Evolutionary conservation across 2,113 vertebrate genomes (phyloP).

Genomic region (Zosterops hypoxanthus): DNA sequence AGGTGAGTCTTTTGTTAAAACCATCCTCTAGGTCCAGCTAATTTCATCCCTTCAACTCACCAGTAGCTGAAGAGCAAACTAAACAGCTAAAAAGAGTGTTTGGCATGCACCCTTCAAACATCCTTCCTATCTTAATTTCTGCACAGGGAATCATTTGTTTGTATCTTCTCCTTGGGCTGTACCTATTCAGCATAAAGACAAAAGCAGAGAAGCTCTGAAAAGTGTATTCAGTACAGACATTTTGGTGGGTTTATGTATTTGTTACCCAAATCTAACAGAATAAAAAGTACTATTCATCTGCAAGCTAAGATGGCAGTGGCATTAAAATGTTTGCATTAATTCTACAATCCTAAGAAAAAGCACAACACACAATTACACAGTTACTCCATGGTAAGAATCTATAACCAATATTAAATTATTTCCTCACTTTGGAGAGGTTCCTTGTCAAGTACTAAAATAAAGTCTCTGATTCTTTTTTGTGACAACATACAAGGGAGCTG

Average conservation of each 20-base stretch:
- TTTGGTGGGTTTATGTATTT: background rate
- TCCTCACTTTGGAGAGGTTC: background rate
- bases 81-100: background rate
- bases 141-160: background rate
- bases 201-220: background rate
- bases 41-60: background rate
- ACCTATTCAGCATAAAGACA: background rate
- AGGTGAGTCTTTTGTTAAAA: slow-evolving; percentile 19
- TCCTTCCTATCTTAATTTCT: background rate
- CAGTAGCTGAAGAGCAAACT: background rate
- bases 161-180: background rate
- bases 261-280: background rate
- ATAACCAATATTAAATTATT: background rate
- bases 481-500: background rate
- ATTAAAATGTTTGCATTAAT: background rate
- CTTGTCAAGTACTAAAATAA: background rate
- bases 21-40: background rate
- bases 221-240: background rate
- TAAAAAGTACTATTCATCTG: background rate
- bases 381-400: background rate
- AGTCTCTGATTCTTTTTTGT: background rate
- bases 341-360: background rate
- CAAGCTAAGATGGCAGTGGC: background rate
- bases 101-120: slow-evolving; percentile 8
- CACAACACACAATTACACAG: background rate